Base-by-base conservation (phyloP, 1,140 invertebrate genomes). In the Caenorhabditis remanei region DNA sequence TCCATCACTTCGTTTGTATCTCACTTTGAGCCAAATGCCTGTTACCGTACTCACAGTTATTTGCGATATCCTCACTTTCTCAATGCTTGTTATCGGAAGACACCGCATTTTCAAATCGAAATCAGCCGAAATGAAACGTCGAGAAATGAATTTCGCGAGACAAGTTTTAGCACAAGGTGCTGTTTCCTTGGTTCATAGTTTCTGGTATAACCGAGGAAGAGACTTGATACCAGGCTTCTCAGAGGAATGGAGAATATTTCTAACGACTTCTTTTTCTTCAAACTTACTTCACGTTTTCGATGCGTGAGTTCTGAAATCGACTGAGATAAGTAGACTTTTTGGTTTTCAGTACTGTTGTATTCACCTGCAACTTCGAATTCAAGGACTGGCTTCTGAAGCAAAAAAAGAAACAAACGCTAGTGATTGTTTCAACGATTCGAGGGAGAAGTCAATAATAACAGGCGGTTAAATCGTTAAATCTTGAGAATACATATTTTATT, bases 91-190 rank as follows among this genome's bases (percentile, higher is more conserved):
- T 9, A 63, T 63, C 9, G 61, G 61, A 13, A 19, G 61, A 13
- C 50, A 79, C 11, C 46, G 71, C 8, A 79, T 79, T 14, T 79
- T 50, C 14, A 50, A 79, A 41, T 24, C 46, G 7, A 79, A 79
- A 53, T 43, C 32, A 8, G 71, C 71, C 53, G 71, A 79, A 48
- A 79, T 41, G 11, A 79, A 79, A 32, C 43, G 46, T 1, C 19
- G 71, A 24, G 71, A 79, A 46, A 50, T 79, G 71, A 79, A 79
- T 32, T 79, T 79, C 14, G 71, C 71, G 9, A 79, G 46, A 50
- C 71, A 79, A 50, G 71, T 79, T 14, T n/a, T 79, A 3, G 71
- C 40, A 19, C 71, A 79, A 53, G 71, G 71, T 8, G 21, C n/a
- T 14, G 71, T 79, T 13, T 79, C 14, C 3, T 5, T 79, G 43